Evolutionary conservation across 1,140 invertebrate species (phyloP), one percentile per base, ranked within the genome.

Genomic region (Potamilus streckersoni): DNA sequence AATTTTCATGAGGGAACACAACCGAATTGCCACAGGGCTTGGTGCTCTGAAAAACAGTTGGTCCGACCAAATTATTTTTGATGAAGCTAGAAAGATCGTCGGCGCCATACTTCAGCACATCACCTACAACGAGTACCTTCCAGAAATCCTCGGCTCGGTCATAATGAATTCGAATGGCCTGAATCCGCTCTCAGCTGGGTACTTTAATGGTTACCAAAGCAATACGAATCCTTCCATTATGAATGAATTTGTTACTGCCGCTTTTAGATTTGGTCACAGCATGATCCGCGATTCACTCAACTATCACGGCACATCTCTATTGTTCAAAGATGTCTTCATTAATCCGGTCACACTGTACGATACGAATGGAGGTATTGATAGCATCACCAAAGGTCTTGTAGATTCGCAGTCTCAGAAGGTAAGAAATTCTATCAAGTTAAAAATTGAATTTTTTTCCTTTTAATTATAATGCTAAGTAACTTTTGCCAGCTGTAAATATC

Each of bases 201-300:
- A 60, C 67, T 70, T 73, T 27, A 23, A 66, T 56, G 73, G 73
- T 0, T 98, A 98, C 86, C 90, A 96, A 79, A 91, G 94, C 0
- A 90, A 93, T 38, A 68, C 96, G 0, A 93, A 98, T 87, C 94
- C 97, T 2, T 93, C 93, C 13, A 95, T 99, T 81, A 93, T 95
- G 0, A 99, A 98, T 86, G 96, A 95, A 23, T 99, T 99, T 90
- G 96, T 97, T 1, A 97, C 97, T 0, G 97, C 96, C 38, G 97
- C 97, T 11, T 91, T 98, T 17, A 91, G 97, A 71, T 99, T 99
- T 89, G 98, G 98, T 0, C 98, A 99, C 89, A 95, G 96, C 3
- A 91, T 99, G 56, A 98, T 99, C 16, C 66, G 64, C 1, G 56
- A 73, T 49, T 49, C 38, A 6, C 38, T 80, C 8, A 49, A 49